A percentile compares a stretch with the other conserved stretches of the same genome.
These are phyloP conservation scores for Phyllostomus discolor DNA, from an alignment of 2,113 vertebrate genomes.

Conservation along the genomic window DNA sequence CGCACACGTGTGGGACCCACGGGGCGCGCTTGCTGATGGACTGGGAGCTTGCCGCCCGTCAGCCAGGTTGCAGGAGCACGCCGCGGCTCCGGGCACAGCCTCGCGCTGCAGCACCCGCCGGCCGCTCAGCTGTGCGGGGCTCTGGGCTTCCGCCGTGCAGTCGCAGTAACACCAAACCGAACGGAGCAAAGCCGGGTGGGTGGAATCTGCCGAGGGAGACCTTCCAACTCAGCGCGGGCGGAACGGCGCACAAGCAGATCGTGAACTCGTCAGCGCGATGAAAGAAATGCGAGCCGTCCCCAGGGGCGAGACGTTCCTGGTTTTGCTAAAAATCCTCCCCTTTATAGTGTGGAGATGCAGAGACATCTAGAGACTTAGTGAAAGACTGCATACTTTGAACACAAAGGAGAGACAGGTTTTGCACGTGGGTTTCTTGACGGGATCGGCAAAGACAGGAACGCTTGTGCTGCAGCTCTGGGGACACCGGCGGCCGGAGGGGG, in stretches of 20 bases:
- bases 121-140: neutral
- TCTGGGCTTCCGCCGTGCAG: neutral
- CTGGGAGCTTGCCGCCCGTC: no score
- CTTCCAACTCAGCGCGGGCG: neutral
- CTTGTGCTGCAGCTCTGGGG: neutral
- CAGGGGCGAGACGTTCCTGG: neutral
- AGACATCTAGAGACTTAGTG: neutral
- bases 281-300: neutral
- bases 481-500: rapidly evolving
- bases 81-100: neutral
- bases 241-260: neutral
- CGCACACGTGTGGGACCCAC: neutral
- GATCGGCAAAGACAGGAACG: neutral
- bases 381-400: neutral
- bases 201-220: neutral
- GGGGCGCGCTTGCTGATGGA: no score
- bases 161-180: neutral
- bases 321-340: neutral
- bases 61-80: neutral
- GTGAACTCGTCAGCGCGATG: neutral
- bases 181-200: neutral
- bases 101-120: neutral
- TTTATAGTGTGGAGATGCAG: neutral
- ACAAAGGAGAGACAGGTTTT: neutral
- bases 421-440: neutral